Base-by-base conservation (phyloP, 2,888 invertebrate species). In the Anthophora plumipes region DNA sequence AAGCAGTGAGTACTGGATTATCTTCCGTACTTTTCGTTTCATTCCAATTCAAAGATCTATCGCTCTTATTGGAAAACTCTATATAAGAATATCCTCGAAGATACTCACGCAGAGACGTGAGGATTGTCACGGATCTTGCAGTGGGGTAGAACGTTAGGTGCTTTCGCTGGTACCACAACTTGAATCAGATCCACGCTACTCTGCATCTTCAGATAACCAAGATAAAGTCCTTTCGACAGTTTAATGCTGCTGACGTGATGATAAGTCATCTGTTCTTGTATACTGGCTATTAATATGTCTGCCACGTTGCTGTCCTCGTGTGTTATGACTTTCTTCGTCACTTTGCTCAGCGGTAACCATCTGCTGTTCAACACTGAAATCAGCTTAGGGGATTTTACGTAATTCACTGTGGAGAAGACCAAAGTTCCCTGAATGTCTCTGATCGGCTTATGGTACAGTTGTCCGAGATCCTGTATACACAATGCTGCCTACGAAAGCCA, bases 151-250 rank as follows among this genome's bases (percentile, higher is more conserved):
- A 99, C 97, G 93, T 99, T 99, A 6, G 99, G 99, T 1, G 97
- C 96, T 90, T 97, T 97, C 70, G 97, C 96, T 0, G 98, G 98
- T 37, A 99, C 99, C 60, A 99, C 97, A 12, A 99, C 96, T 90
- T 98, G 96, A 60, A 99, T 97, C 79, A 98, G 96, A 93, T 99
- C 99, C 73, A 99, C 98, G 1, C 99, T 98, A 87, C 98, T 98
- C 92, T 98, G 98, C 95, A 99, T 97, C 94, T 99, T 99, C 83
- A 99, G 94, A 94, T 99, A 99, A 52, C 99, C 98, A 86, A 99
- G 94, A 94, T 99, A 99, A 31, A 99, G 95, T 0, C 99, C 99
- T 43, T 96, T 96, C 1, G 96, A 95, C 64, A 99, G 94, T 89
- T 97, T 97, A 71, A 97, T 96, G 83, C 96, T 95, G 75, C 98